Evolutionary conservation across 2,797 vertebrate species (phyloP).

Genomic region (Sibirionetta formosa): DNA sequence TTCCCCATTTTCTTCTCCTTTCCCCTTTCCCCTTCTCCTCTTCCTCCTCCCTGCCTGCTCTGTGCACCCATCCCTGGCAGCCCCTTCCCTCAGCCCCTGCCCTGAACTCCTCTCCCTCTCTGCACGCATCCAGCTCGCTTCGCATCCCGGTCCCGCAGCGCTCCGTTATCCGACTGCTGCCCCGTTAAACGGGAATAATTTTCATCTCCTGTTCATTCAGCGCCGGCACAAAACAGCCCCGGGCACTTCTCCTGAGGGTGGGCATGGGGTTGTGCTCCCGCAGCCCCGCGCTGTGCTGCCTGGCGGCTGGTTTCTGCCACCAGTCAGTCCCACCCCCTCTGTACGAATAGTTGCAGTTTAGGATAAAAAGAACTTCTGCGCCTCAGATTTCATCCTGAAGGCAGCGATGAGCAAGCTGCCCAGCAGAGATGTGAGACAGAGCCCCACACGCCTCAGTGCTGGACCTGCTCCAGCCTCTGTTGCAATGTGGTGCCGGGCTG

Average conservation of each 20-base stretch:
- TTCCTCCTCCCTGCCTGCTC: not conserved
- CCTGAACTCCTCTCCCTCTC: not conserved
- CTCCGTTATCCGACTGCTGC: not conserved
- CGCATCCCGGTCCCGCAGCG: not conserved
- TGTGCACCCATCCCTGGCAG: not conserved
- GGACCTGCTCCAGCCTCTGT: not conserved
- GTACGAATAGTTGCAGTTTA: not conserved
- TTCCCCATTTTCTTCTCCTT: rapidly evolving
- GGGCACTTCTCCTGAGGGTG: not conserved
- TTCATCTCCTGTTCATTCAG: not conserved
- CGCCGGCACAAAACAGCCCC: rapidly evolving
- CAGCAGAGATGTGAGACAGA: not conserved
- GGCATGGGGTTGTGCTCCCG: rapidly evolving
- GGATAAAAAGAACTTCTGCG: not conserved
- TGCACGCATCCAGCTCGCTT: not conserved
- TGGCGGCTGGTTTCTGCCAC: not conserved
- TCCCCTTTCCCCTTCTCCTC: too few species aligned
- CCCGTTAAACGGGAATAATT: not conserved
- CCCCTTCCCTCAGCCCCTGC: too few species aligned
- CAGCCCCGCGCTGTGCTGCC: rapidly evolving
- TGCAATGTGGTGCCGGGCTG: not conserved
- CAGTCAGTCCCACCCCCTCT: rapidly evolving
- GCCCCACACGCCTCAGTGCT: not conserved
- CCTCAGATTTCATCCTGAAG: rapidly evolving
- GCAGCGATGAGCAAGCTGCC: not conserved